Evolutionary conservation across 2,888 invertebrate species (phyloP).

Genomic region (Teleiodes luculella): DNA sequence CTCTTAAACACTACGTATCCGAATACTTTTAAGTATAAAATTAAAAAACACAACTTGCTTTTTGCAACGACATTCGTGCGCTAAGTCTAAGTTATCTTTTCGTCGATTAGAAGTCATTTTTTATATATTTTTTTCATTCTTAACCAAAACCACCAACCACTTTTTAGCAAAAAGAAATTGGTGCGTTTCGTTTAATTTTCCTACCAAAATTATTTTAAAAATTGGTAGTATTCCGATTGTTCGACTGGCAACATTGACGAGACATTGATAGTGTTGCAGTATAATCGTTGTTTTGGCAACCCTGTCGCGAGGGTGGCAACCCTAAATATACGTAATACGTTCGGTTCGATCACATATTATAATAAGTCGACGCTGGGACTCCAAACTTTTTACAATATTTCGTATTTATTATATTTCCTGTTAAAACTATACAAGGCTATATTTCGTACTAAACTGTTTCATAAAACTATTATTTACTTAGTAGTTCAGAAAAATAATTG

Average conservation of each 20-base stretch:
- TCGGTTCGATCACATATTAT: conserved; percentile 26
- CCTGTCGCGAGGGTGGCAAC: conserved; percentile 14
- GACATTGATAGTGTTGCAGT: conserved; percentile 11
- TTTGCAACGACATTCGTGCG: conserved; percentile 62
- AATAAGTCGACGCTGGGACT: conserved; percentile 16
- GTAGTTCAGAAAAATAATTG: no score
- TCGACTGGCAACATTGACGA: conserved; percentile 10
- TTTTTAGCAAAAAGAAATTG: neutral
- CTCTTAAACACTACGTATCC: conserved; percentile 57
- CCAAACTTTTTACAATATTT: neutral
- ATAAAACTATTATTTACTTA: no score
- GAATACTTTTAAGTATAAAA: conserved; percentile 74
- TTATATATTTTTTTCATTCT: neutral
- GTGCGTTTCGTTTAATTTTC: neutral
- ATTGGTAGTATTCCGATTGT: conserved; percentile 10
- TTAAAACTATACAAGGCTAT: neutral
- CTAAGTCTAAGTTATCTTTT: conserved; percentile 26
- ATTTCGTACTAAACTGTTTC: neutral
- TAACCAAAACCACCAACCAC: conserved; percentile 7
- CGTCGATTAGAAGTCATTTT: neutral
- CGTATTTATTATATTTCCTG: neutral
- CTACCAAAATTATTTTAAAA: neutral
- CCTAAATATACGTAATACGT: conserved; percentile 26
- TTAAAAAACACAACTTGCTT: conserved; percentile 69
- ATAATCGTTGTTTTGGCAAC: conserved; percentile 14